Evolutionary conservation across 1,140 invertebrate genomes (phyloP).

Genomic region (Daktulosphaira vitifoliae): DNA sequence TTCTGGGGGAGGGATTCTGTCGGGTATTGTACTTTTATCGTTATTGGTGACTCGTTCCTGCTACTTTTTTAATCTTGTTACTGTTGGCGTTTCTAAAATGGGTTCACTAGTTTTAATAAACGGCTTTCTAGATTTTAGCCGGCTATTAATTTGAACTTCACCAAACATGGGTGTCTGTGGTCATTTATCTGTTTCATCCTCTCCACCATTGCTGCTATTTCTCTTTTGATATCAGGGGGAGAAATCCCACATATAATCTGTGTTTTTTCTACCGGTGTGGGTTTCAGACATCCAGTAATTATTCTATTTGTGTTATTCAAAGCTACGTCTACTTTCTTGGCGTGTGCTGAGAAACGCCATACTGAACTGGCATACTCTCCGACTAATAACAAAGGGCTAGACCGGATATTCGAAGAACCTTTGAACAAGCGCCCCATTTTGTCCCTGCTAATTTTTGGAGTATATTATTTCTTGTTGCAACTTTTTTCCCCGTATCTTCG

Average conservation of each 20-base stretch:
- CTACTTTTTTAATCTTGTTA: no score
- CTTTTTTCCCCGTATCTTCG: neutral
- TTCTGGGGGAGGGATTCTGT: no score
- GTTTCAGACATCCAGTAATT: constrained; percentile 22
- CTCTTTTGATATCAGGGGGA: neutral
- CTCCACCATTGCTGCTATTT: neutral
- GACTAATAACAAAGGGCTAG: no score
- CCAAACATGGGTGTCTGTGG: constrained; percentile 1
- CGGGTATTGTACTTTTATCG: constrained; percentile 1
- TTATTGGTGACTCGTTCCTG: neutral
- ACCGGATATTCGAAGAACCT: neutral
- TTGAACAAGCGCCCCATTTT: neutral
- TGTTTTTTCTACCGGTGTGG: neutral
- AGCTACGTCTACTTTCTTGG: constrained; percentile 13
- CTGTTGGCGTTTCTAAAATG: no score
- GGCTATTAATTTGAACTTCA: no score
- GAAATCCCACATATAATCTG: constrained; percentile 5
- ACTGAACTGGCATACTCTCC: constrained; percentile 32
- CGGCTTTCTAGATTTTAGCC: no score
- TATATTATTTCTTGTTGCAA: constrained; percentile 28
- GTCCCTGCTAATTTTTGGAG: constrained; percentile 2
- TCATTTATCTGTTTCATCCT: constrained; percentile 2
- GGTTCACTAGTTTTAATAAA: no score
- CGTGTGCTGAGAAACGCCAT: constrained; percentile 15
- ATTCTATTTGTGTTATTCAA: constrained; percentile 15